phyloP scores from a whole-genome alignment of 1,140 invertebrate genomes.

The Probaryconus sp. region DNA sequence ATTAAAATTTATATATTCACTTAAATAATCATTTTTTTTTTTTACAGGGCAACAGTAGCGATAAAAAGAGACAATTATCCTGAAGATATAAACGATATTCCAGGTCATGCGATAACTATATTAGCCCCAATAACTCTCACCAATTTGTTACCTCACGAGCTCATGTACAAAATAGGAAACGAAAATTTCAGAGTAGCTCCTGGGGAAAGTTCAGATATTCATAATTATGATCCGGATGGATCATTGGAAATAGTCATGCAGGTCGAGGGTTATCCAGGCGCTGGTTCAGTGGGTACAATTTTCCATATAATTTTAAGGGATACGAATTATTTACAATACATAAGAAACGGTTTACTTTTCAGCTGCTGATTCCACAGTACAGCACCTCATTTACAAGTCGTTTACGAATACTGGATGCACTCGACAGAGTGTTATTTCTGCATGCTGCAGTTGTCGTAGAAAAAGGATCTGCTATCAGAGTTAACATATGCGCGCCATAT shows the following conservation, averaged over 20 bases:
- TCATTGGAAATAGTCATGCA: conserved; percentile 85
- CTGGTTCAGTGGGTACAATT: conserved; percentile 80
- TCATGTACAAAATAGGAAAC: conserved; percentile 81
- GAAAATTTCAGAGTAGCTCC: conserved; percentile 82
- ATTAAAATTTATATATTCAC: conserved; percentile 1
- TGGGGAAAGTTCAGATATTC: conserved; percentile 78
- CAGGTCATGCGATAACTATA: conserved; percentile 91
- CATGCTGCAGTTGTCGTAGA: conserved; percentile 81
- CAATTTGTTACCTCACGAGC: conserved; percentile 87
- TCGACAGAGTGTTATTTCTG: conserved; percentile 86
- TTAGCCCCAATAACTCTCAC: conserved; percentile 89
- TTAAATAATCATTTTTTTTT: conserved; percentile 10
- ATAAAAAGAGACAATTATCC: conserved; percentile 90
- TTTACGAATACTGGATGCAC: conserved; percentile 84
- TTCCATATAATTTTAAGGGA: too few species aligned
- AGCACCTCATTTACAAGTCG: conserved; percentile 76
- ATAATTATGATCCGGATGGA: conserved; percentile 80
- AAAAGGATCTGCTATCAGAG: conserved; percentile 79
- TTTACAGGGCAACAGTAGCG: conserved; percentile 86
- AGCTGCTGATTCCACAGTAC: conserved; percentile 74
- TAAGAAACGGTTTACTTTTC: conserved; percentile 53
- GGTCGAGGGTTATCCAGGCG: conserved; percentile 89
- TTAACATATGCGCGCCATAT: conserved; percentile 90
- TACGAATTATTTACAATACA: neutral
- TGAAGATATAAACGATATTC: conserved; percentile 81